Percentiles rank a stretch among this genome's conserved stretches.
phyloP scores from a whole-genome alignment of 2,888 invertebrate species.

The Aphidoletes aphidimyza region DNA sequence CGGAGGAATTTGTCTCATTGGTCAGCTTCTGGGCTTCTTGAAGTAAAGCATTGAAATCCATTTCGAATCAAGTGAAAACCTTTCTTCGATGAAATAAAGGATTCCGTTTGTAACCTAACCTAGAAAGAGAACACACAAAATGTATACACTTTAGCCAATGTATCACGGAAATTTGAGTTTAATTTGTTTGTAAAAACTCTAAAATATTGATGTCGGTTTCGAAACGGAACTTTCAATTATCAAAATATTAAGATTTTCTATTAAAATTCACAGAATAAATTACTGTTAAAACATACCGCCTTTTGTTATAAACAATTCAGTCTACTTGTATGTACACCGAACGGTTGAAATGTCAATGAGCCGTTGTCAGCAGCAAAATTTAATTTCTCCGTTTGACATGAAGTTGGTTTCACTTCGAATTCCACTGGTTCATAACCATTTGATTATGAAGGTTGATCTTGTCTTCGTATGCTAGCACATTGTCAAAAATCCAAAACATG shows the following conservation, averaged over 20 bases:
- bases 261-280: background rate
- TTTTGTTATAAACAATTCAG: slow-evolving; percentile 28
- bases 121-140: background rate
- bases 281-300: slow-evolving; percentile 4
- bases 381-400: background rate
- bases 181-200: background rate
- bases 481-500: slow-evolving; percentile 18
- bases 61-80: slow-evolving; percentile 58
- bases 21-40: slow-evolving; percentile 93
- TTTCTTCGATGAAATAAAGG: background rate
- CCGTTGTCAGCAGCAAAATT: background rate
- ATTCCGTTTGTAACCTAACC: background rate
- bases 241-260: background rate
- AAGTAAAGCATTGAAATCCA: slow-evolving; percentile 86
- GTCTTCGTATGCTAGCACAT: background rate
- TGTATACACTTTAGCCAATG: background rate
- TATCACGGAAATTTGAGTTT: too few species aligned
- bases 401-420: background rate
- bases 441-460: slow-evolving; percentile 14
- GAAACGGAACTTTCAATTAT: too few species aligned
- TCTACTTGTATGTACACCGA: background rate
- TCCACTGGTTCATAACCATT: background rate
- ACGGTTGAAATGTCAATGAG: background rate
- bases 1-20: slow-evolving; percentile 86
- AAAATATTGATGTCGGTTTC: too few species aligned